These are phyloP conservation scores for Hydrozoanthus gracilis DNA, from an alignment of 92 coral and sea anemone species.

Conservation along the genomic window DNA sequence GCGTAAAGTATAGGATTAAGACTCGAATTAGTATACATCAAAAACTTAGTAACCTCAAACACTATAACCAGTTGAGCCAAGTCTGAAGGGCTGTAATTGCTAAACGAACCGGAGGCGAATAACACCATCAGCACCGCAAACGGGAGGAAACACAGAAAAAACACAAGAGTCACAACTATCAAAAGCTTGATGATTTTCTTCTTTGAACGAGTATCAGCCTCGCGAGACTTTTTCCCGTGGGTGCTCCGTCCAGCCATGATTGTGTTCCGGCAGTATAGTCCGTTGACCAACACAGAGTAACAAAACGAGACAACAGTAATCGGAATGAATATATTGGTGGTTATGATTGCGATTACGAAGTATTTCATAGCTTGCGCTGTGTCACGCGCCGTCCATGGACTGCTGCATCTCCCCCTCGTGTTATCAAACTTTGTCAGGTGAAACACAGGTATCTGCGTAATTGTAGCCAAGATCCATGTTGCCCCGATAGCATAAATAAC, in stretches of 20 bases:
- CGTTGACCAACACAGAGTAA: slow-evolving; percentile 72
- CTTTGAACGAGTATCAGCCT: slow-evolving; percentile 68
- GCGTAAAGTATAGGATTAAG: slow-evolving; percentile 82
- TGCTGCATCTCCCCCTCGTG: slow-evolving; percentile 46
- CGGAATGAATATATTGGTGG: slow-evolving; percentile 57
- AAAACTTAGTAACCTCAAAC: slow-evolving; percentile 62
- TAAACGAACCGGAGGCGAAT: slow-evolving; percentile 58
- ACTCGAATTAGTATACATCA: slow-evolving; percentile 65
- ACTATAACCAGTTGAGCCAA: slow-evolving; percentile 34
- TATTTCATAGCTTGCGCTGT: slow-evolving; percentile 60
- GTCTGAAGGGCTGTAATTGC: slow-evolving; percentile 8
- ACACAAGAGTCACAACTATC: slow-evolving; percentile 59
- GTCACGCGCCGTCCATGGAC: slow-evolving; percentile 55
- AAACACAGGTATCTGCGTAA: slow-evolving; percentile 69
- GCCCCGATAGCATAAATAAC: slow-evolving; percentile 62
- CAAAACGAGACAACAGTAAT: slow-evolving; percentile 61
- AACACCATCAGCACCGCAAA: slow-evolving; percentile 65
- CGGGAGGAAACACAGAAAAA: slow-evolving; percentile 67
- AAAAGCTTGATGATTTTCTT: slow-evolving; percentile 67
- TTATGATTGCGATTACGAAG: slow-evolving; percentile 54
- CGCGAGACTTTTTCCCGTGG: slow-evolving; percentile 49
- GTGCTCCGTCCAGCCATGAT: slow-evolving; percentile 59
- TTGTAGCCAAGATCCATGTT: slow-evolving; percentile 66
- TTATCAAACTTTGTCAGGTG: slow-evolving; percentile 31
- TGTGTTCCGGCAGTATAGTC: slow-evolving; percentile 75